These are phyloP conservation scores for Charina bottae DNA, from an alignment of 2,113 vertebrate genomes.

Conservation along the genomic window DNA sequence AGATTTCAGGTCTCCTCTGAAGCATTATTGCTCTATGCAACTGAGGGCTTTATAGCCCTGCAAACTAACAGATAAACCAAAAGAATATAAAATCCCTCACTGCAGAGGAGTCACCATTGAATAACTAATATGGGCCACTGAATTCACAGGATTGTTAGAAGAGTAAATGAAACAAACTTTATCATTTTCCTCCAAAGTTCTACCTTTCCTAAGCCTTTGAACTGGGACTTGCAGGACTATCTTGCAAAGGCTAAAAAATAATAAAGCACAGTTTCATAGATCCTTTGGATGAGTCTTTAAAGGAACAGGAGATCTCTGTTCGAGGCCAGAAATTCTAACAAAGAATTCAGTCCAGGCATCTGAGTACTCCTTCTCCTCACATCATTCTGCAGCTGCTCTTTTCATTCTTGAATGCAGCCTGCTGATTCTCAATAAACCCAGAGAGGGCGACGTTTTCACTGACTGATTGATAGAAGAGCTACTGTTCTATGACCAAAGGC, in stretches of 20 bases:
- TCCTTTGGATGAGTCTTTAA: neutral
- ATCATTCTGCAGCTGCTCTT: neutral
- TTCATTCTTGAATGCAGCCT: neutral
- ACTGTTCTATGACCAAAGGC: too few species aligned
- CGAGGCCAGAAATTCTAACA: neutral
- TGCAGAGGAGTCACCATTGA: neutral
- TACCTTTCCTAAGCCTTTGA: neutral
- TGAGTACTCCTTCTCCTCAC: neutral
- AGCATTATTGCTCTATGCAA: neutral
- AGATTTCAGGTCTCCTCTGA: neutral
- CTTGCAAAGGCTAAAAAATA: neutral
- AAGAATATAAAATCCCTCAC: neutral
- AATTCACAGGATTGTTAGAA: neutral
- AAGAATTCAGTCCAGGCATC: neutral
- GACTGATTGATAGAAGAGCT: too few species aligned
- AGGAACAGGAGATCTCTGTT: neutral
- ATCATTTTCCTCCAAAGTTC: neutral
- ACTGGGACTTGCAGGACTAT: neutral
- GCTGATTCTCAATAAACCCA: neutral
- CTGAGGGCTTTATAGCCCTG: neutral
- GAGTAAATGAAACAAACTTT: neutral
- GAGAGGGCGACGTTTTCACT: neutral
- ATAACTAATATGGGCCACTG: neutral
- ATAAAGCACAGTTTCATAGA: neutral
- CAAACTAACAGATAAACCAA: neutral